A percentile compares a stretch with the other conserved stretches of the same genome.
These are phyloP conservation scores for Formicarius rufipectus DNA, from an alignment of 2,113 vertebrate species.

Conservation along the genomic window DNA sequence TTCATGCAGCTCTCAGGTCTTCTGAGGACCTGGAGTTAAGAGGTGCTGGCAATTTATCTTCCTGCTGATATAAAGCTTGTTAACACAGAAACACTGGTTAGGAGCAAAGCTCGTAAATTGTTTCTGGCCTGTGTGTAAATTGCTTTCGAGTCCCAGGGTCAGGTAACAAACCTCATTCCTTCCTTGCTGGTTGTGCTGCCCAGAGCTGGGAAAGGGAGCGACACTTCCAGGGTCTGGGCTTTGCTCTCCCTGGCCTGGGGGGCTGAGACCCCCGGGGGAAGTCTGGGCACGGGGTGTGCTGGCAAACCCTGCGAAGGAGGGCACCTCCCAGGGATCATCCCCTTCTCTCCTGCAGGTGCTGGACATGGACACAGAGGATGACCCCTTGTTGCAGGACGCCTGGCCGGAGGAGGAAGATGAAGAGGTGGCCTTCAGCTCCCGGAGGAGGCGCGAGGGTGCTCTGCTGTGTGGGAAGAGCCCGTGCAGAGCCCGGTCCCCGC, in stretches of 20 bases:
- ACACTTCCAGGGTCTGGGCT: background rate
- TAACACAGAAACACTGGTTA: background rate
- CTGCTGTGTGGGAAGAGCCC: slow-evolving; percentile 62
- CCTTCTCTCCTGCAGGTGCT: slow-evolving; percentile 4
- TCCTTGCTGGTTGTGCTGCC: background rate
- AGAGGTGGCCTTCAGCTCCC: slow-evolving; percentile 54
- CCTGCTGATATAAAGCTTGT: background rate
- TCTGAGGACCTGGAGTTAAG: background rate
- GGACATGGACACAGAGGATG: slow-evolving; percentile 89
- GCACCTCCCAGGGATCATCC: background rate
- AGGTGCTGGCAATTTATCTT: background rate
- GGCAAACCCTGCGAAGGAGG: background rate
- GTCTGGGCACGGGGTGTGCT: background rate
- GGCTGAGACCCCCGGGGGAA: background rate
- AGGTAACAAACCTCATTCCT: background rate
- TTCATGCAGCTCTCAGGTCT: no score
- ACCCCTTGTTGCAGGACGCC: slow-evolving; percentile 83
- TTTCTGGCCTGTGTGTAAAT: background rate
- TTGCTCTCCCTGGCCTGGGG: background rate
- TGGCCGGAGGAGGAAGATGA: slow-evolving; percentile 82
- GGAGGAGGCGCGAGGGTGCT: slow-evolving; percentile 23
- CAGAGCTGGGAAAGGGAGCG: background rate
- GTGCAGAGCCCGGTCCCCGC: slow-evolving; percentile 49
- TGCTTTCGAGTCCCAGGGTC: background rate
- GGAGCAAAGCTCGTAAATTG: background rate